Percentiles rank a stretch among this genome's conserved stretches.
Evolutionary conservation across 2,797 vertebrate species (phyloP).

Genomic region (Lithobates sylvaticus): DNA sequence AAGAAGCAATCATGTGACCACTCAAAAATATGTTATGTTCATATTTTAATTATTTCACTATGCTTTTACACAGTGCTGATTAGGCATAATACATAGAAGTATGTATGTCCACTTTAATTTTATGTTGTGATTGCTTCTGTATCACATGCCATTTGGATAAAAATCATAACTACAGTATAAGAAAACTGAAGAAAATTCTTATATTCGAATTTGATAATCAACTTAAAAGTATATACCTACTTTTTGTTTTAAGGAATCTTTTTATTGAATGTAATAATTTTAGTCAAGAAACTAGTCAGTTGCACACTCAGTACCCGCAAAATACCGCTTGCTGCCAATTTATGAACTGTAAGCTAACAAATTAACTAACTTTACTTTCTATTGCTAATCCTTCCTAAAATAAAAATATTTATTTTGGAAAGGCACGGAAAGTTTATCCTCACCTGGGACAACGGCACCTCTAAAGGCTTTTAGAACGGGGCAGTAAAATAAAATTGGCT

Average conservation of each 20-base stretch:
- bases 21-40: too few species aligned
- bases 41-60: too few species aligned
- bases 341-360: constrained; percentile 38
- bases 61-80: too few species aligned
- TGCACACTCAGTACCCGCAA: background rate
- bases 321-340: constrained; percentile 17
- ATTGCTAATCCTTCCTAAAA: constrained; percentile 56
- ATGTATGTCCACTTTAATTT: too few species aligned
- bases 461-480: constrained; percentile 48
- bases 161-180: background rate
- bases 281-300: background rate
- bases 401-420: constrained; percentile 62
- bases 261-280: background rate
- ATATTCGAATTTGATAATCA: background rate
- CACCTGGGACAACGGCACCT: constrained; percentile 51
- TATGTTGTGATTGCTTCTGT: background rate
- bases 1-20: too few species aligned
- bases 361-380: constrained; percentile 54
- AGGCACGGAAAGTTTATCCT: constrained; percentile 50
- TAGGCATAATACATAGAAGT: too few species aligned
- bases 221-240: background rate
- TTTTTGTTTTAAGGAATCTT: background rate
- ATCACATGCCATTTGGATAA: background rate
- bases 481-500: constrained; percentile 60
- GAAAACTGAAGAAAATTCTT: background rate